These are phyloP conservation scores for Antennarius striatus DNA, from an alignment of 2,113 vertebrate genomes.

Conservation along the genomic window DNA sequence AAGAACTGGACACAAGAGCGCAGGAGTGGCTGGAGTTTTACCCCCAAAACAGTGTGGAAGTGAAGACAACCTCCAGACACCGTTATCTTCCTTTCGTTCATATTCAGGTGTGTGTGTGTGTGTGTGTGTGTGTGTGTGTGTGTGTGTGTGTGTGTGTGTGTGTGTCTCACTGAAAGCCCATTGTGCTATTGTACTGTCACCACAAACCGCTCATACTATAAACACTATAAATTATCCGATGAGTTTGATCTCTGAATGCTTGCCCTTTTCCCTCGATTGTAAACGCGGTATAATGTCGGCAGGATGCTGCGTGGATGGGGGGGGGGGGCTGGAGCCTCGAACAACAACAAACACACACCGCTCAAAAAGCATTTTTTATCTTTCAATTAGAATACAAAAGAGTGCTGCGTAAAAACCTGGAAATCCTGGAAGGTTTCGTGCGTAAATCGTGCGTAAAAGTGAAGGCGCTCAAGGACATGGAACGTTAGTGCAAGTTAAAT, in stretches of 20 bases:
- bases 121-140: background rate
- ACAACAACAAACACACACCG: conserved; percentile 34
- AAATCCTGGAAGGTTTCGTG: conserved; percentile 2
- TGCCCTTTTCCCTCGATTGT: conserved; percentile 47
- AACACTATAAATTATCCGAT: conserved; percentile 62
- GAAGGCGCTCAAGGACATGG: background rate
- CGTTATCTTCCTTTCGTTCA: conserved; percentile 1
- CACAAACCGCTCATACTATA: conserved; percentile 39
- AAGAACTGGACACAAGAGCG: conserved; percentile 11
- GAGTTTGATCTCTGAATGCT: conserved; percentile 61
- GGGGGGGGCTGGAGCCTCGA: conserved; percentile 17
- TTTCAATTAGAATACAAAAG: conserved; percentile 16
- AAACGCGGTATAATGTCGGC: conserved; percentile 49
- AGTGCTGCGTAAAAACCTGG: conserved; percentile 1
- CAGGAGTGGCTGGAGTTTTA: conserved; percentile 1
- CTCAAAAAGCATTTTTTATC: conserved; percentile 24
- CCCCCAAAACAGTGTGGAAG: conserved; percentile 18
- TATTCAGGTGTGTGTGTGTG: conserved; percentile 20
- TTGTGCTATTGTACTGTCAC: conserved; percentile 52
- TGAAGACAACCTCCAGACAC: conserved; percentile 1
- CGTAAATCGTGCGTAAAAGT: conserved; percentile 25
- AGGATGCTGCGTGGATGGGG: conserved; percentile 38
- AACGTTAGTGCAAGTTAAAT: background rate
- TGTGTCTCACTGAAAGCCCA: conserved; percentile 33
- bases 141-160: conserved; percentile 9